These are phyloP conservation scores for Eilema sororculum DNA, from an alignment of 2,888 invertebrate species.

Conservation along the genomic window DNA sequence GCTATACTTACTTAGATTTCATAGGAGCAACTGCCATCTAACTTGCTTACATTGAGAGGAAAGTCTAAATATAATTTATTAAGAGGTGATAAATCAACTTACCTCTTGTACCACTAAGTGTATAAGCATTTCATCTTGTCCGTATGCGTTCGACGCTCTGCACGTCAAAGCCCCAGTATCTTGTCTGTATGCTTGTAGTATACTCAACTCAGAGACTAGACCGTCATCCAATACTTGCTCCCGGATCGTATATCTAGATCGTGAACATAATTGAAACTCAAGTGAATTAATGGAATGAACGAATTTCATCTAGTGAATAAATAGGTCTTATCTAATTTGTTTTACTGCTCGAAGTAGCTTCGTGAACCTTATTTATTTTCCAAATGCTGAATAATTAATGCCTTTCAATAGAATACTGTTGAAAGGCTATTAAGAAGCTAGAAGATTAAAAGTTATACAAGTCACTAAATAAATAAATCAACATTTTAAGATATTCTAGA, in stretches of 20 bases:
- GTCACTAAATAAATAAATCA: background rate
- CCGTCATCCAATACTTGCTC: slow-evolving; percentile 93
- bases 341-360: background rate
- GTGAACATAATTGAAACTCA: slow-evolving; percentile 23
- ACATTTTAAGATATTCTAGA: background rate
- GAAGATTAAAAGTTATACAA: background rate
- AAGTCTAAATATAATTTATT: background rate
- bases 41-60: no score
- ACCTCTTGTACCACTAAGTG: slow-evolving; percentile 96
- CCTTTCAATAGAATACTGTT: background rate
- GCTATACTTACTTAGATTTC: no score
- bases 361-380: background rate
- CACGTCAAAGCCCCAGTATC: slow-evolving; percentile 97
- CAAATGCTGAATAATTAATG: background rate
- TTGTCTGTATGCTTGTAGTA: slow-evolving; percentile 93
- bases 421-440: background rate
- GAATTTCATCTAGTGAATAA: background rate
- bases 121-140: slow-evolving; percentile 96
- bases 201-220: slow-evolving; percentile 94
- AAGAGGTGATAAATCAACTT: slow-evolving; percentile 33
- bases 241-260: slow-evolving; percentile 89
- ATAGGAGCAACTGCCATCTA: no score
- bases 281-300: slow-evolving; percentile 7
- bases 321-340: background rate
- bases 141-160: slow-evolving; percentile 95